Base-by-base conservation (phyloP, 2,888 invertebrate species). In the Fabriciana adippe region DNA sequence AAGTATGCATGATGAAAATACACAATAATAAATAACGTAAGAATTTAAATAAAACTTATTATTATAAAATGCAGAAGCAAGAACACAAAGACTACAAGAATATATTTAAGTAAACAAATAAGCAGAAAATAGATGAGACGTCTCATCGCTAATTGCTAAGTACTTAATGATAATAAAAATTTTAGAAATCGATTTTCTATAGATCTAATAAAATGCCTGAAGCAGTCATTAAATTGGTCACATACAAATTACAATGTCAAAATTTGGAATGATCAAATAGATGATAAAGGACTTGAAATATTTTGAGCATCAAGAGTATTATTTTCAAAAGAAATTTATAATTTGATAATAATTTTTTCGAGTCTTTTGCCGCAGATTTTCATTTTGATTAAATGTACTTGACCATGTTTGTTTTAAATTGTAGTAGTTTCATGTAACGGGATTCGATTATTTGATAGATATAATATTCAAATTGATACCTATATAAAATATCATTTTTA, bases 101-200 rank as follows among this genome's bases (percentile, higher is more conserved):
- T 75, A 80, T 68, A 74, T 62, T 73, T 76, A 81, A 77, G 79
- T 73, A 79, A 47, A 69, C 55, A 76, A 76, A 76, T 77, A 79
- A 79, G 79, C 78, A 78, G 75, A 77, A 83, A 82, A 81, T 75
- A 75, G 11, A 41, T 71, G 71, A 74, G 77, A 78, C 74, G 74
- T 74, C 84, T 83, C 85, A 81, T 82, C 87, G 88, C 89, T 90
- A 90, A 89, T 90, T 86, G 90, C 86, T 88, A 87, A 65, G 63
- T 72, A 70, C 73, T 67, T 68, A 70, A 53, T 50, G 53, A 69
- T 67, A 70, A 71, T 45, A 64, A n/a, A 60, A 62, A 55, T 51
- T 60, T 57, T 50, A 51, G 50, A 71, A 64, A 70, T 61, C 53
- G 18, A 56, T 60, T 48, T 56, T 67, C 16, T 16, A 64, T 56